Percentiles rank a stretch among this genome's conserved stretches.
These are phyloP conservation scores for Catharus minimus DNA, from an alignment of 2,113 vertebrate genomes.

Conservation along the genomic window DNA sequence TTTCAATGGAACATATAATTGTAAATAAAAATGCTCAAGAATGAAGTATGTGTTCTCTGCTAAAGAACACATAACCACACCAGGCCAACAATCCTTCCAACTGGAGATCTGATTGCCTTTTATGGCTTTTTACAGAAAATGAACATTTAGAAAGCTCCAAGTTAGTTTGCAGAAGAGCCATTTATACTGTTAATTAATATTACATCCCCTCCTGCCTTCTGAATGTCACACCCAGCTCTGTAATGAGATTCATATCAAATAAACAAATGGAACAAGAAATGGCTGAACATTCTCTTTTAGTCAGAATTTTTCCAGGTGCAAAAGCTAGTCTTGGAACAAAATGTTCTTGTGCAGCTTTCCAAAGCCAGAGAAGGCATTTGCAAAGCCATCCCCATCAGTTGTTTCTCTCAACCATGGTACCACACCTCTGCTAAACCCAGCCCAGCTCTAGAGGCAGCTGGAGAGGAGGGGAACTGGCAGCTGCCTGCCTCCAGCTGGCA, in stretches of 20 bases:
- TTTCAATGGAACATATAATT: background rate
- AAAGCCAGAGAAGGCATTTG: background rate
- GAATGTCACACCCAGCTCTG: background rate
- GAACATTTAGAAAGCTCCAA: background rate
- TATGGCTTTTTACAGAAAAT: background rate
- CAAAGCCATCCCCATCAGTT: background rate
- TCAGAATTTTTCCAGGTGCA: background rate
- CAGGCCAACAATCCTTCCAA: background rate
- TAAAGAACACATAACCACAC: background rate
- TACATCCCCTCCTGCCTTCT: background rate
- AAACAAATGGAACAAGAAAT: background rate
- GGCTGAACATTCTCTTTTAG: background rate
- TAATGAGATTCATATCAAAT: background rate
- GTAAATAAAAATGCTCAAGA: background rate
- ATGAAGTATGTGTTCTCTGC: background rate
- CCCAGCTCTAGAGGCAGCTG: slow-evolving; percentile 8
- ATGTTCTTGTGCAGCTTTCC: background rate
- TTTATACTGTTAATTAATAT: background rate
- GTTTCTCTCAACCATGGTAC: background rate
- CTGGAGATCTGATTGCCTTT: background rate
- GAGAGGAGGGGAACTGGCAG: slow-evolving; percentile 18
- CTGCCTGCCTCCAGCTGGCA: background rate
- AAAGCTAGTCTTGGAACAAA: background rate
- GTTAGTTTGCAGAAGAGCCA: background rate
- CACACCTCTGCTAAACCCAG: slow-evolving; percentile 1